Conservation (phyloP, 2,113 vertebrate genomes). For the Zootoca vivipara region DNA sequence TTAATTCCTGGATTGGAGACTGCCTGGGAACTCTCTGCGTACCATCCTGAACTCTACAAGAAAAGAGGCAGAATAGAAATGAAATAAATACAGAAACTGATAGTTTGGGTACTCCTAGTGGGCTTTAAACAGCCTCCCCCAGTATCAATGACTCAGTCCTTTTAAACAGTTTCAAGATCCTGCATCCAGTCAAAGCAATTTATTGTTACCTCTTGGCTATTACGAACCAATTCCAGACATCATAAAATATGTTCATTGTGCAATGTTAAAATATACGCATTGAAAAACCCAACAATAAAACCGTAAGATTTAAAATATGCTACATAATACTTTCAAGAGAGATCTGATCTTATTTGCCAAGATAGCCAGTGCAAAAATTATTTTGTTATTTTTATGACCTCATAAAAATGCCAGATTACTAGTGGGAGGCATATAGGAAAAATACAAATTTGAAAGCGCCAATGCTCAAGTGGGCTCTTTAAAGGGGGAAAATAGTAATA, state of each 20-base stretch:
- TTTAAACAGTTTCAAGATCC: slow-evolving; percentile 6
- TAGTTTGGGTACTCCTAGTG: neutral
- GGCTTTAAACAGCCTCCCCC: neutral
- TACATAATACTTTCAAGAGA: neutral
- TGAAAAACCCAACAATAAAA: slow-evolving; percentile 21
- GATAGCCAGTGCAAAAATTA: slow-evolving; percentile 18
- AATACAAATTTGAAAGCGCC: neutral
- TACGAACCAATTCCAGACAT: neutral
- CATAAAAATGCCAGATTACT: slow-evolving; percentile 12
- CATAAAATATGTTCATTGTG: slow-evolving; percentile 17
- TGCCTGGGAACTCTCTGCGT: neutral
- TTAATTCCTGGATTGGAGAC: neutral
- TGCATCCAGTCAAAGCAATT: slow-evolving; percentile 10
- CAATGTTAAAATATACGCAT: slow-evolving; percentile 26
- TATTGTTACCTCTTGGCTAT: slow-evolving; percentile 14
- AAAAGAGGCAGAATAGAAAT: neutral
- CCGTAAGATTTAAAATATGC: slow-evolving; percentile 12
- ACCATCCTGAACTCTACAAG: neutral
- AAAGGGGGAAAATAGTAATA: neutral
- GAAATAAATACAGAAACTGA: neutral
- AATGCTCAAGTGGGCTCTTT: neutral
- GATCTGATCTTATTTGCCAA: slow-evolving; percentile 15
- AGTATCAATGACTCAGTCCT: neutral
- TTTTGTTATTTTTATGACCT: slow-evolving; percentile 19
- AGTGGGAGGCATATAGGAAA: neutral